Percentiles rank a stretch among this genome's conserved stretches.
Conservation (phyloP, 1,140 invertebrate genomes). For the Eurosta solidaginis region DNA sequence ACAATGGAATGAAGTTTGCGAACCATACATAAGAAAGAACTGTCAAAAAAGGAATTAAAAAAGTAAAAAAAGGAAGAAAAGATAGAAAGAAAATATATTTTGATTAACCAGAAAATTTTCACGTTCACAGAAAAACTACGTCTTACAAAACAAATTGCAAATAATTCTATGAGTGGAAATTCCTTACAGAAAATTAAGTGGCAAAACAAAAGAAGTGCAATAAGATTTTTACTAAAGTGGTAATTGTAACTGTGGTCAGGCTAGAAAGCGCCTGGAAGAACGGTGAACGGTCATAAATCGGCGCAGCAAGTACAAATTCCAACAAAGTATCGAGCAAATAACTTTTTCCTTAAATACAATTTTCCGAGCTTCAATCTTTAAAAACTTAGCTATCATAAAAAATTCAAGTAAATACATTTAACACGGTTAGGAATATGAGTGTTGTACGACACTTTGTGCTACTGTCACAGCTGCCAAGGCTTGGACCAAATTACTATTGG, state of each 20-base stretch:
- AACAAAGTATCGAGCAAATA: no score
- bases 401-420: neutral
- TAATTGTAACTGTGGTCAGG: neutral
- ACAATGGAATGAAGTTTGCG: constrained; percentile 32
- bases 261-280: neutral
- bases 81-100: constrained; percentile 45
- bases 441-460: constrained; percentile 54
- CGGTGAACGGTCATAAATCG: no score
- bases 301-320: no score
- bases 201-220: neutral
- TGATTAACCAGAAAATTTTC: constrained; percentile 1
- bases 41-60: constrained; percentile 37
- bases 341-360: no score
- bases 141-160: constrained; percentile 17
- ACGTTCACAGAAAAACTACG: neutral
- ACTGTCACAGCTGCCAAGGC: constrained; percentile 48
- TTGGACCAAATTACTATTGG: constrained; percentile 44
- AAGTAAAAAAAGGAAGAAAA: constrained; percentile 36
- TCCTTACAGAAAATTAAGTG: neutral
- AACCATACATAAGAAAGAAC: constrained; percentile 33
- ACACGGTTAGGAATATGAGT: constrained; percentile 45
- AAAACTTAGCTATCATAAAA: neutral
- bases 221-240: neutral
- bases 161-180: neutral
- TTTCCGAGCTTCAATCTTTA: neutral